phyloP scores from a whole-genome alignment of 37 sponge, comb jelly and placozoan species.

The Aplysina aerophoba region DNA sequence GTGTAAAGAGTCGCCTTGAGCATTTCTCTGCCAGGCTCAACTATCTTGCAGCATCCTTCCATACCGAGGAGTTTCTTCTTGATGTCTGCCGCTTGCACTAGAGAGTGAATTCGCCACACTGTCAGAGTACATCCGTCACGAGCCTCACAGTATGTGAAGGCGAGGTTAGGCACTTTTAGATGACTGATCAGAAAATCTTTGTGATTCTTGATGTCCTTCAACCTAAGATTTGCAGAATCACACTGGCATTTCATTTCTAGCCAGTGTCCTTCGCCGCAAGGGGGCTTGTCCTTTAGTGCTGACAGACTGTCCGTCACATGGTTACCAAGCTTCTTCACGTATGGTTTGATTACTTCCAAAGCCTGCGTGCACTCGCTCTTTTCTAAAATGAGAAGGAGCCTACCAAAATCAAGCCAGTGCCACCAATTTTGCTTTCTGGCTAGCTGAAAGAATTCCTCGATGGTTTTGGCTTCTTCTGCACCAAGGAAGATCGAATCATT shows the following conservation, averaged over 20 bases:
- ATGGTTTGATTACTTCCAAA: background rate
- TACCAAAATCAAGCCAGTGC: conserved; percentile 1
- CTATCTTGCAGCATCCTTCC: background rate
- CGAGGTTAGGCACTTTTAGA: background rate
- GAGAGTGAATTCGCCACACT: conserved; percentile 2
- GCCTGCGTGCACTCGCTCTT: background rate
- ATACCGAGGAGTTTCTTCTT: background rate
- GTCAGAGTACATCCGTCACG: conserved; percentile 4
- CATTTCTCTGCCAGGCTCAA: no score
- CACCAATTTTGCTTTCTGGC: conserved; percentile 6
- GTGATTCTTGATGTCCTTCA: background rate
- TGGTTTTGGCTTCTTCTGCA: background rate
- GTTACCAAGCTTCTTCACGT: background rate
- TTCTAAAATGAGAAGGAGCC: background rate
- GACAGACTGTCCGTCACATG: background rate
- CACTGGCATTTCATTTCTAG: conserved; percentile 11
- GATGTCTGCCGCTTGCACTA: background rate
- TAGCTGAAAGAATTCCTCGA: background rate
- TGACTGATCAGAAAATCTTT: background rate
- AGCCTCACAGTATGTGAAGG: background rate
- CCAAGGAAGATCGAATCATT: background rate
- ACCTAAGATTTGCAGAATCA: background rate
- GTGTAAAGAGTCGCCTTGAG: no score
- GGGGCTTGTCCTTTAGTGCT: background rate
- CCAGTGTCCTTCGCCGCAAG: background rate